These are phyloP conservation scores for Archips crataeganus DNA, from an alignment of 2,888 invertebrate species.

Conservation along the genomic window DNA sequence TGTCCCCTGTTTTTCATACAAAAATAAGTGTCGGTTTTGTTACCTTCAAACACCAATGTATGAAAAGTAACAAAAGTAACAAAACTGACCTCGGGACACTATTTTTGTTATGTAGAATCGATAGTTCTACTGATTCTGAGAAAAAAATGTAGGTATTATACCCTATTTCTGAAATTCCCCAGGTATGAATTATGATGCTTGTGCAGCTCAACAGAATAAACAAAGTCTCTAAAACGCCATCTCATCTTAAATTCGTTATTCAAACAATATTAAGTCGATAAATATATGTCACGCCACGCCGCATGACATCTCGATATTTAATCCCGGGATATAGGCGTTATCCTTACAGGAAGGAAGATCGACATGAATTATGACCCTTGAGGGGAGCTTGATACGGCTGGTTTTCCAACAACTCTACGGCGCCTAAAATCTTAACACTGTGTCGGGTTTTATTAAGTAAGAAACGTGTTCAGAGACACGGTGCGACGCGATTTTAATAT, in stretches of 20 bases:
- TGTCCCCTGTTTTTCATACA: too few relatives aligned
- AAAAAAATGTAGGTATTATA: too few relatives aligned
- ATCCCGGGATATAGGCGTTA: conserved; percentile 44
- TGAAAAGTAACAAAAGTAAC: too few relatives aligned
- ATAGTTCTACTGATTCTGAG: too few relatives aligned
- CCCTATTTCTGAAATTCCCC: too few relatives aligned
- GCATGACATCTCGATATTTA: conserved; percentile 37
- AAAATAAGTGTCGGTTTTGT: too few relatives aligned
- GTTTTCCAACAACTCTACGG: conserved; percentile 1
- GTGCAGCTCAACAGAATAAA: not conserved
- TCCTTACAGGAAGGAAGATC: conserved; percentile 46
- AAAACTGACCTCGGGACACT: too few relatives aligned
- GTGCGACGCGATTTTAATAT: conserved; percentile 22
- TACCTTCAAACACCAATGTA: too few relatives aligned
- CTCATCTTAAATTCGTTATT: conserved; percentile 23
- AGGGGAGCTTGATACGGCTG: conserved; percentile 46
- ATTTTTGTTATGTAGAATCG: too few relatives aligned
- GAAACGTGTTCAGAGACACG: conserved; percentile 8
- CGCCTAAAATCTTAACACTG: conserved; percentile 3
- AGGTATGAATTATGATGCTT: too few relatives aligned
- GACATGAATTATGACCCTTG: conserved; percentile 50
- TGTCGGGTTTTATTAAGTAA: conserved; percentile 25
- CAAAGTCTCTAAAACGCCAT: not conserved
- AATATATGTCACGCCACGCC: conserved; percentile 24
- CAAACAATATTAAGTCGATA: conserved; percentile 36